Conservation (phyloP, 1,140 invertebrate genomes). For the Druon quercuslanigerum region DNA sequence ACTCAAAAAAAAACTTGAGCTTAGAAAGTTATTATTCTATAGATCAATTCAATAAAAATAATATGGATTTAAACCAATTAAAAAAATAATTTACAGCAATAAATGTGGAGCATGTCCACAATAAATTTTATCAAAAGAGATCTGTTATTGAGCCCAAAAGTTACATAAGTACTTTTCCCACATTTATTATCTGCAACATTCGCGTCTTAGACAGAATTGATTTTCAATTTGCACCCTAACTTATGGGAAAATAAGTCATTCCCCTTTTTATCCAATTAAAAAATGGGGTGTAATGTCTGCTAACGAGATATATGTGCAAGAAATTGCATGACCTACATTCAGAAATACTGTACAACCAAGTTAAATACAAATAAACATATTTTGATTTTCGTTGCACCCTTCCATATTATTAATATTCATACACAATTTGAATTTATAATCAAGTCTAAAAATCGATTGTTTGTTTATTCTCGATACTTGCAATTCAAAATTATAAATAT, state of each 20-base stretch:
- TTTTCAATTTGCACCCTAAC: not conserved
- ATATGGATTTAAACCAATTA: too few relatives aligned
- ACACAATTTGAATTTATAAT: not conserved
- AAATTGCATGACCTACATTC: conserved; percentile 20
- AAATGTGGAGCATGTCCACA: too few relatives aligned
- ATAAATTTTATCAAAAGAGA: not conserved
- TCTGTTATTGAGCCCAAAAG: not conserved
- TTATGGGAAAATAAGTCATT: not conserved
- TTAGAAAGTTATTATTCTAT: too few relatives aligned
- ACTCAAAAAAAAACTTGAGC: too few relatives aligned
- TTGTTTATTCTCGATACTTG: not conserved
- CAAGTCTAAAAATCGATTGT: not conserved
- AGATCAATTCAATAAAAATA: too few relatives aligned
- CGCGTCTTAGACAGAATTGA: not conserved
- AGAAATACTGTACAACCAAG: not conserved
- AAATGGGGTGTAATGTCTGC: not conserved
- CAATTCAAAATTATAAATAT: not conserved
- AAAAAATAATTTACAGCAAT: too few relatives aligned
- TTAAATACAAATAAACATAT: not conserved
- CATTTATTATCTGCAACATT: too few relatives aligned
- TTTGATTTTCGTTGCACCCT: not conserved
- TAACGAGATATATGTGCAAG: conserved; percentile 15
- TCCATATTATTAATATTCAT: not conserved
- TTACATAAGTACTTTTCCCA: not conserved
- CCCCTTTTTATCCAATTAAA: conserved; percentile 25